Evolutionary conservation across 2,888 invertebrate species (phyloP).

Genomic region (Melanchra persicariae): DNA sequence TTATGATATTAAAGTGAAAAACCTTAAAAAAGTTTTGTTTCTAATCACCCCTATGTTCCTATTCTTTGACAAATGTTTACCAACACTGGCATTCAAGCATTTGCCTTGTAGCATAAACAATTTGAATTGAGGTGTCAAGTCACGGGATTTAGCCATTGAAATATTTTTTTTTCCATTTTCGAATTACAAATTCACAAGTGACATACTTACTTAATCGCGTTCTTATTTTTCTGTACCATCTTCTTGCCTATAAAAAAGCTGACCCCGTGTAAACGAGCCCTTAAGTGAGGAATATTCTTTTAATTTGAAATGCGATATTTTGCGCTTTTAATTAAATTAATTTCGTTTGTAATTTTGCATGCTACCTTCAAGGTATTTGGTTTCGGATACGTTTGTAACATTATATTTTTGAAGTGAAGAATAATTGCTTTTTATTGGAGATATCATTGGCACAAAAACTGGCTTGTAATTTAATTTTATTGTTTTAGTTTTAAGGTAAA

Average conservation of each 20-base stretch:
- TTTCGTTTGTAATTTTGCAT: constrained; percentile 36
- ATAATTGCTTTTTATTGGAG: constrained; percentile 38
- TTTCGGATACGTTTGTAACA: constrained; percentile 30
- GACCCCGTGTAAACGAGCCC: constrained; percentile 24
- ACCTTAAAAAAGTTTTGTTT: no score
- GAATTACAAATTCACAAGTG: no score
- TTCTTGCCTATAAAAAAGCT: background rate
- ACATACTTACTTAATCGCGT: no score
- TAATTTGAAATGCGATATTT: constrained; percentile 54
- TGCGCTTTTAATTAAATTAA: constrained; percentile 46
- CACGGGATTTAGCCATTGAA: no score
- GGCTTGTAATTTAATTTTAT: background rate
- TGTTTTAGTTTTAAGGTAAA: background rate
- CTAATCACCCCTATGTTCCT: no score
- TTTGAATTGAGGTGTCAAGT: no score
- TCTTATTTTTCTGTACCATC: no score
- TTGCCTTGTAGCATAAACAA: no score
- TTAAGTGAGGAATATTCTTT: constrained; percentile 44
- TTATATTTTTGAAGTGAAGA: constrained; percentile 31
- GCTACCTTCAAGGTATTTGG: constrained; percentile 7
- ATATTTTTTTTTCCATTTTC: no score
- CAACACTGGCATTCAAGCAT: no score
- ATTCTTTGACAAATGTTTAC: no score
- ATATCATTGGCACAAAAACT: constrained; percentile 5
- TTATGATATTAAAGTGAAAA: no score